Percentiles rank a stretch among this genome's conserved stretches.
Evolutionary conservation across 2,113 vertebrate species (phyloP).

Genomic region (Monarcha castaneiventris): DNA sequence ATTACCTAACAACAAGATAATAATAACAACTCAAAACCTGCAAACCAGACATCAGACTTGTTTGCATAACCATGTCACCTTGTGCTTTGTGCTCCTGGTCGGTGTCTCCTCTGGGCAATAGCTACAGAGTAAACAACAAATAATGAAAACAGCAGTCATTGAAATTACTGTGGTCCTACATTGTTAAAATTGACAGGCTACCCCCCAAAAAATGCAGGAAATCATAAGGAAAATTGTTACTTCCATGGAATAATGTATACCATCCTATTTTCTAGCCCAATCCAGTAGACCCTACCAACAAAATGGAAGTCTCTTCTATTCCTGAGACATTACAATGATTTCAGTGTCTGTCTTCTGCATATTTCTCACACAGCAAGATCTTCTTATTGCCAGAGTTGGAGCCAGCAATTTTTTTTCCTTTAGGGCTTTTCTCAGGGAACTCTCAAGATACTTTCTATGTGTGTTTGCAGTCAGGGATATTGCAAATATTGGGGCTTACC

Average conservation of each 20-base stretch:
- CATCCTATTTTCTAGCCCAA: not conserved
- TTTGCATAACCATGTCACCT: not conserved
- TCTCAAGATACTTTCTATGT: not conserved
- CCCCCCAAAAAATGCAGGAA: not conserved
- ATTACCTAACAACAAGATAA: not conserved
- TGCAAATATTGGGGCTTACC: not conserved
- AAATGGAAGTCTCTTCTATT: not conserved
- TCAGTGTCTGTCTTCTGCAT: not conserved
- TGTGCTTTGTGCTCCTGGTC: not conserved
- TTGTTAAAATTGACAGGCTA: not conserved
- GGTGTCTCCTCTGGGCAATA: not conserved
- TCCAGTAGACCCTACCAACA: not conserved
- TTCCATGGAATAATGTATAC: not conserved
- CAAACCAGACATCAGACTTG: not conserved
- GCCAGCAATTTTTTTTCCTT: not conserved
- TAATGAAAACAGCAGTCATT: not conserved
- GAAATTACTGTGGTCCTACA: fast-evolving
- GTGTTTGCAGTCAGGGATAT: not conserved
- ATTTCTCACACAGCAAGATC: not conserved
- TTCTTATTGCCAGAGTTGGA: not conserved
- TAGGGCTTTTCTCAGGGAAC: not conserved
- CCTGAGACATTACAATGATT: not conserved
- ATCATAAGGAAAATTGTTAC: not conserved
- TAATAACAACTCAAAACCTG: not conserved
- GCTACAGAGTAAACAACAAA: not conserved